Conservation (phyloP, 1,140 invertebrate genomes). For the Carposina sasakii region DNA sequence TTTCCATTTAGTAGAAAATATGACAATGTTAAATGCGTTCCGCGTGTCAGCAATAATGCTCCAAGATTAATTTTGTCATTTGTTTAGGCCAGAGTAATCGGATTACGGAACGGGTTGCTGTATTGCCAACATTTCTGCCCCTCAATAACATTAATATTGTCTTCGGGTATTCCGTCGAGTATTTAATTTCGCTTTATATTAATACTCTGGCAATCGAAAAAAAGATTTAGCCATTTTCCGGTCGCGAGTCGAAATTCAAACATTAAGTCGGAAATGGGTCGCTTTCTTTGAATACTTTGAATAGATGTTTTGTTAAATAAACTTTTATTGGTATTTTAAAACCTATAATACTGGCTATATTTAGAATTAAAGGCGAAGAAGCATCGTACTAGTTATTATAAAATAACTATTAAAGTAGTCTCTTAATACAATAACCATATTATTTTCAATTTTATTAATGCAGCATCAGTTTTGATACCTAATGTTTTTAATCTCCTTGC, state of each 20-base stretch:
- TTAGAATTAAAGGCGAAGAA: too few relatives aligned
- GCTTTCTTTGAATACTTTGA: too few relatives aligned
- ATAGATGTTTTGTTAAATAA: too few relatives aligned
- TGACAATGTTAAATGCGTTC: conserved; percentile 31
- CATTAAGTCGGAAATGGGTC: background rate
- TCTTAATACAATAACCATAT: background rate
- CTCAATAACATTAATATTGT: background rate
- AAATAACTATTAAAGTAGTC: background rate
- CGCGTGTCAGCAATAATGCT: conserved; percentile 41
- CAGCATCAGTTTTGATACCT: background rate
- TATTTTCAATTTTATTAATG: background rate
- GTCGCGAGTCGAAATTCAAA: background rate
- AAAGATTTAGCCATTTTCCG: background rate
- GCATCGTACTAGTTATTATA: too few relatives aligned
- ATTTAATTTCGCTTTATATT: background rate
- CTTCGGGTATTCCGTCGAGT: background rate
- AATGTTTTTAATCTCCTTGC: background rate
- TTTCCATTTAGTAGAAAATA: background rate
- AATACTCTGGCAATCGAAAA: background rate
- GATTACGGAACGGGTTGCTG: conserved; percentile 30
- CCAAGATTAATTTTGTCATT: conserved; percentile 47
- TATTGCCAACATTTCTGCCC: conserved; percentile 13
- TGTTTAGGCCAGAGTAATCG: conserved; percentile 42
- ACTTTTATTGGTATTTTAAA: too few relatives aligned
- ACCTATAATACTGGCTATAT: too few relatives aligned